Evolutionary conservation across 2,797 vertebrate species (phyloP), one percentile per base, ranked within the genome.

Genomic region (Botia almorhae): DNA sequence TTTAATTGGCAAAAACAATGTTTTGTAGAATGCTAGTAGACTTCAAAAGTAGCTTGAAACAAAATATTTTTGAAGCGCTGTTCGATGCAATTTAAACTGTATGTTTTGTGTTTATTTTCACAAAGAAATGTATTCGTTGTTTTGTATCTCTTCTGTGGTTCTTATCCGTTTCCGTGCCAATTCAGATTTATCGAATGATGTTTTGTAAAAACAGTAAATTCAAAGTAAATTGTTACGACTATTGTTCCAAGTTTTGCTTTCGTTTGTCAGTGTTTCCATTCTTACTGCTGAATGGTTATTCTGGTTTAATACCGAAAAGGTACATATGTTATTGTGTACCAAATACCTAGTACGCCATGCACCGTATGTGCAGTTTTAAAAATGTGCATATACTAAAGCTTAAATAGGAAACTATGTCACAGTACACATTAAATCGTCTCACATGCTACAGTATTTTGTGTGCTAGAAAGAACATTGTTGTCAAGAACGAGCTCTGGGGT

Each of bases 11-110:
- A 80, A 80, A 17, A 81, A 87, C 71, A 84, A 82, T 82, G 86
- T 86, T 87, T 87, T 83, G 80, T 84, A 83, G 83, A 84, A 85
- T 85, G 83, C 83, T 85, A 78, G 83, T 88, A 84, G 85, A 85
- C 81, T 83, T 86, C 85, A 76, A 69, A 88, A 83, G 85, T 87
- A 87, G 86, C 86, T 87, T 71, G 86, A 83, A 83, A 84, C 74
- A 84, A 85, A 81, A 76, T 85, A 83, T 85, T 87, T 87, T 87
- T 84, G 70, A 87, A 85, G 86, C 83, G 86, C 84, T 84, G 76
- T 80, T 84, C 29, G 81, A 83, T 84, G 82, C 69, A 64, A 78
- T 87, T 86, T 87, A 78, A 84, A 84, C 78, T 80, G 78, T 87
- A 77, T 80, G 81, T 81, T 82, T 64, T 84, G 74, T 84, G 78